Base-by-base conservation (phyloP, 2,797 vertebrate species). In the Australoheros facetus region DNA sequence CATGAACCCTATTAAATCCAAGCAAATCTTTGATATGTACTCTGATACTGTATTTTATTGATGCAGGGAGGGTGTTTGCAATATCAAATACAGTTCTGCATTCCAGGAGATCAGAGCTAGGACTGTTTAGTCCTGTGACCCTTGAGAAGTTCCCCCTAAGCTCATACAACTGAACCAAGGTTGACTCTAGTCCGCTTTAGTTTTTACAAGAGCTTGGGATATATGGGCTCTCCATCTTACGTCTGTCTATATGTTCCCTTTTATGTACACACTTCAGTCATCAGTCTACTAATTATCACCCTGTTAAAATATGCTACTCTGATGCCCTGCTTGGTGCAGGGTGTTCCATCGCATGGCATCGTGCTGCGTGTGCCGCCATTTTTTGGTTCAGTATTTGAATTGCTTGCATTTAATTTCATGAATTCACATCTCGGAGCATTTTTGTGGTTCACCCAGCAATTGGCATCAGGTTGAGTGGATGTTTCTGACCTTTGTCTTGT, bases 11-110 rank as follows among this genome's bases (percentile, higher is more conserved):
- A 71, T 90, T 90, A 92, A 94, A 92, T 84, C 80, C 17, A 7
- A 75, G 79, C 69, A 88, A 90, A 93, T 91, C 91, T 93, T 91
- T 91, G 85, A 93, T 91, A 93, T 90, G 93, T 92, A 89, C 87
- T 92, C 85, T 91, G 92, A 93, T 93, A 94, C 87, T 23, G 71
- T 84, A 88, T 90, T 92, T 91, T 93, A 93, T 93, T 93, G 88
- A 91, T 91, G 90, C 85, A 87, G 84, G 88, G 88, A 81, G 82
- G 85, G 83, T 58, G 73, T 89, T 88, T 32, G 37, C 81, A 82
- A 89, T 93, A 91, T 93, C 86, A 86, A 74, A 80, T 91, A 75
- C 83, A 88, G 88, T 91, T 89, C 86, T 92, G 88, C 91, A 93
- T 94, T 93, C 92, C 93, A 91, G 87, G 75, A 94, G 86, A 90